Conservation (phyloP, 2,888 invertebrate genomes). For the Rhamnusium bicolor region DNA sequence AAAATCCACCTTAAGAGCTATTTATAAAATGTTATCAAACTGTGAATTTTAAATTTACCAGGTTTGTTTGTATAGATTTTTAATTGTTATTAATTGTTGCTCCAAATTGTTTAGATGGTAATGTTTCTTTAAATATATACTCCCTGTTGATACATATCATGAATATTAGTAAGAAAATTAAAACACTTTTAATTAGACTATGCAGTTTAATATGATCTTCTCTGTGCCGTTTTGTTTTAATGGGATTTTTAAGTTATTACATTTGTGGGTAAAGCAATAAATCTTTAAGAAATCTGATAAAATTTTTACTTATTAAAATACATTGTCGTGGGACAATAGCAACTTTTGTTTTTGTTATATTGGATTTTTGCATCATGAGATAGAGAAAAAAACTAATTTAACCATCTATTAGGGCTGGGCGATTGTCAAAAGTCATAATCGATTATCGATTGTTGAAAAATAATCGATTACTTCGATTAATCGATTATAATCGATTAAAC, state of each 20-base stretch:
- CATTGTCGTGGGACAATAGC: not conserved
- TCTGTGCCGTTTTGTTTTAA: not conserved
- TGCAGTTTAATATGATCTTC: not conserved
- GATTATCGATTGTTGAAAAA: too few species aligned
- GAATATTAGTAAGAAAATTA: constrained; percentile 19
- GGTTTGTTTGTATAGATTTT: constrained; percentile 46
- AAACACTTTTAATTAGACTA: not conserved
- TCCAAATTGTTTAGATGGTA: constrained; percentile 38
- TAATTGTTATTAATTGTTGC: constrained; percentile 47
- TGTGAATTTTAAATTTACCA: constrained; percentile 50
- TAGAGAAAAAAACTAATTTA: too few species aligned
- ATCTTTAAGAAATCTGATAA: not conserved
- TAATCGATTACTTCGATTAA: too few species aligned
- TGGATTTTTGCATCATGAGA: too few species aligned
- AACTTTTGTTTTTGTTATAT: too few species aligned
- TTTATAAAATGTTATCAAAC: constrained; percentile 45
- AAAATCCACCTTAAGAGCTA: constrained; percentile 21
- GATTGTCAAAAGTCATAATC: too few species aligned
- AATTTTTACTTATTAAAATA: not conserved
- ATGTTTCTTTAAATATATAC: constrained; percentile 41
- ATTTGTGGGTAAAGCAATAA: not conserved
- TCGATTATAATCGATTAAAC: too few species aligned
- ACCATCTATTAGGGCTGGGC: too few species aligned
- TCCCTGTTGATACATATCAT: constrained; percentile 34
- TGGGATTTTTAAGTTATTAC: not conserved